phyloP scores from a whole-genome alignment of 2,888 invertebrate genomes.

The Minunthozetes semirufus region DNA sequence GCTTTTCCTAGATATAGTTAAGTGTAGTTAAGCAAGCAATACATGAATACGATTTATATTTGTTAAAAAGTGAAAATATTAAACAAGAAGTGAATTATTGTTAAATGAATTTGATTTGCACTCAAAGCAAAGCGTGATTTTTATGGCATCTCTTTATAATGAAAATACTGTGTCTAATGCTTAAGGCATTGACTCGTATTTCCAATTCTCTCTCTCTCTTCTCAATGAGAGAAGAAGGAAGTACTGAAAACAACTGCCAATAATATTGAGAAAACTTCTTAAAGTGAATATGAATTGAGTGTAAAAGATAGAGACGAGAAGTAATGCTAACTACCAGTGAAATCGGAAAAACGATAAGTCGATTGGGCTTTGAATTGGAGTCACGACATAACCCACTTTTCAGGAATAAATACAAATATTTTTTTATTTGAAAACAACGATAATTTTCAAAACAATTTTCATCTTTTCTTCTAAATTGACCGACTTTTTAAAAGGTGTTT shows the following conservation, averaged over 20 bases:
- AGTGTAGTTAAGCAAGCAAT: no score
- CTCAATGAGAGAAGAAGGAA: constrained; percentile 12
- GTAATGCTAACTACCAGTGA: not conserved
- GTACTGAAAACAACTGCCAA: not conserved
- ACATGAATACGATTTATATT: no score
- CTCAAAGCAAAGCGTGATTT: not conserved
- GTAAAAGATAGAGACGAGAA: not conserved
- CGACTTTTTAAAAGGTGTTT: no score
- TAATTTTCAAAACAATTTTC: not conserved
- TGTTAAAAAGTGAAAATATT: no score
- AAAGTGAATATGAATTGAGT: not conserved
- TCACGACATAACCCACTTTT: constrained; percentile 27
- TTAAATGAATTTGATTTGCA: not conserved
- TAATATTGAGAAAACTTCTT: not conserved
- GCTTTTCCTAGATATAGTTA: no score
- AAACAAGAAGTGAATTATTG: no score
- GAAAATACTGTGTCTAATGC: constrained; percentile 1
- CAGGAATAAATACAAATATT: not conserved
- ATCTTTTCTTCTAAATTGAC: no score
- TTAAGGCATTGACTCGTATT: constrained; percentile 4
- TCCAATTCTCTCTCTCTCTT: not conserved
- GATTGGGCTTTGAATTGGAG: constrained; percentile 12
- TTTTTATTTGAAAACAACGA: not conserved
- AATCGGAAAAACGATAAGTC: not conserved
- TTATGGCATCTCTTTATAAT: not conserved